A percentile compares a stretch with the other conserved stretches of the same genome.
These are phyloP conservation scores for Microctenopoma stevenorrisi DNA, from an alignment of 2,797 vertebrate genomes.

Conservation along the genomic window DNA sequence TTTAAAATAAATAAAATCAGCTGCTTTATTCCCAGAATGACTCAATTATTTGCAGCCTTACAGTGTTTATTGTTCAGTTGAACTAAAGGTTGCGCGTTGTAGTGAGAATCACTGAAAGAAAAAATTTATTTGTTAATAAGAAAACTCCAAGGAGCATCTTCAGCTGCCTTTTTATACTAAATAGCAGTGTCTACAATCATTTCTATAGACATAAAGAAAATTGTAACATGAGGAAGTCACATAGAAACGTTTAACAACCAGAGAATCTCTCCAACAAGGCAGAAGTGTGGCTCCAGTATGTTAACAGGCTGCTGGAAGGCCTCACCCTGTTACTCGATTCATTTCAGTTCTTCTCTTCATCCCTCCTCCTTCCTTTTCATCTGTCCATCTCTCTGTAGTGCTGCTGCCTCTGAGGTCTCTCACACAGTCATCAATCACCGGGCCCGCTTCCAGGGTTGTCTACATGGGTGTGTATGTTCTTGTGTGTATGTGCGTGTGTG, in stretches of 20 bases:
- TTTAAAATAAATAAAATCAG: not conserved
- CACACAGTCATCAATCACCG: constrained; percentile 72
- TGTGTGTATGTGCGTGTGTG: constrained; percentile 11
- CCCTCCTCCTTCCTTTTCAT: constrained; percentile 67
- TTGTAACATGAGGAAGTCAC: constrained; percentile 17
- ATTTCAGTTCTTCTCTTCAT: constrained; percentile 45
- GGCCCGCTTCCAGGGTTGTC: constrained; percentile 48
- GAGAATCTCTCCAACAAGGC: constrained; percentile 44
- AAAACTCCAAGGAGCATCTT: not conserved
- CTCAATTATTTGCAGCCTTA: too few relatives aligned
- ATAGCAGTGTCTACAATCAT: not conserved
- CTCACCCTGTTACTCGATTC: constrained; percentile 54
- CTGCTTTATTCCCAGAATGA: too few relatives aligned
- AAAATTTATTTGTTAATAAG: not conserved
- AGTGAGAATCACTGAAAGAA: too few relatives aligned
- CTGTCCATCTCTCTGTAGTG: constrained; percentile 68
- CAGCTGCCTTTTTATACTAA: not conserved
- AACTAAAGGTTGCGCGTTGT: too few relatives aligned
- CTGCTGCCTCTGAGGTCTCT: constrained; percentile 69
- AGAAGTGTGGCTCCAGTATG: constrained; percentile 24
- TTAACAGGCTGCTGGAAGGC: constrained; percentile 47
- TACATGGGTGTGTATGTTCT: constrained; percentile 24
- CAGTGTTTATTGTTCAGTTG: too few relatives aligned
- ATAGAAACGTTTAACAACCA: constrained; percentile 27
- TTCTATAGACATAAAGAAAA: not conserved